Evolutionary conservation across 2,113 vertebrate species (phyloP), one percentile per base, ranked within the genome.

Genomic region (Gobius niger): DNA sequence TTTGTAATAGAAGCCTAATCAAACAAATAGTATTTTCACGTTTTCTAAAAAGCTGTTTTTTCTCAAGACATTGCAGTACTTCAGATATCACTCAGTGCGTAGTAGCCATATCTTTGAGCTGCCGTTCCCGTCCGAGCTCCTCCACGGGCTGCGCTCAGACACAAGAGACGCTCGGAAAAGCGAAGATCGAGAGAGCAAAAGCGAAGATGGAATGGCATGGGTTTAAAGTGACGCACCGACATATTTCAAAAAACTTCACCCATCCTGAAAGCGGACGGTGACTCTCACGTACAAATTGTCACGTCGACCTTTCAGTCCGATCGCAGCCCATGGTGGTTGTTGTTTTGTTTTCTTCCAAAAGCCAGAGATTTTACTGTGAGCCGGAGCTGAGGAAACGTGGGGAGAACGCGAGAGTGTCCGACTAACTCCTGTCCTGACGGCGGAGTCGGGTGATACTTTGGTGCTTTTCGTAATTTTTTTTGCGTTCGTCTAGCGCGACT

Each of bases 1-100:
- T 63, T 54, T 76, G n/a, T 68, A 56, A 68, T 42, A 53, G 15
- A 34, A 15, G 68, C 46, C 57, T 15, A 6, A n/a, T 15, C 12
- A 40, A 42, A 59, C 42, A 42, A 56, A 7, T 42, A 41, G 12
- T 41, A 59, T 59, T 59, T 59, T 59, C 24, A 41, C 47, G 14
- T 59, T 59, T 59, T 59, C 13, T 42, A 41, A 59, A 59, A 40
- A 42, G 56, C 34, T 14, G 34, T 59, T 59, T 59, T 59, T 59
- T 59, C 34, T 41, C 56, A 40, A 40, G 18, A 54, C 44, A 46
- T 46, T 46, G 10, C 44, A 49, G 47, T 13, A 49, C 5, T 12
- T 5, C 5, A 49, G 14, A 57, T 40, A 57, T 57, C 54, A 14
- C 11, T 5, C 18, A 40, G 9, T 15, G 12, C 40, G 14, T n/a